Evolutionary conservation across 2,888 invertebrate genomes (phyloP), one percentile per base, ranked within the genome.

Genomic region (Drosophila longiperda): DNA sequence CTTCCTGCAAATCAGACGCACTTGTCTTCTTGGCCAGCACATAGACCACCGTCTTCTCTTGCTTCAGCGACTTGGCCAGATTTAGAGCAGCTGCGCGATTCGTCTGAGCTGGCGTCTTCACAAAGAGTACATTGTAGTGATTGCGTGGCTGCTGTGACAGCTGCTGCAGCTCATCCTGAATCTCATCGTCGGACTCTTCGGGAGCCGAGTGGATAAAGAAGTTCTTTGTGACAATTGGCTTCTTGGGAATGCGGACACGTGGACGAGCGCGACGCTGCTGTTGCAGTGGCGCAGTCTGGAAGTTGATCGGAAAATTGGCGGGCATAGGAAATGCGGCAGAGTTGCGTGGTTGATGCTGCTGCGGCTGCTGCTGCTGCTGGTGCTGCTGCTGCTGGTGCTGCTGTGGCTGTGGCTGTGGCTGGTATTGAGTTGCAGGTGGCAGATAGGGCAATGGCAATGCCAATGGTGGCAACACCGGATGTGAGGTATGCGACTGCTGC

Each of bases 21-120:
- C 91, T 82, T 0, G 92, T 91, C 81, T 93, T 93, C 87, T 93
- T 93, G 53, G 91, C 88, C 78, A 93, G 82, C 61, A 93, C 93
- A 80, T 93, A 93, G 34, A 93, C 93, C 38, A 93, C 92, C 1
- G 93, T 93, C 83, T 93, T 93, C 77, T 93, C 93, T 76, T 93
- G 91, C 58, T 91, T 92, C 65, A 92, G 74, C 0, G 90, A 80
- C 73, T 91, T 90, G 77, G 90, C 92, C 52, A 92, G 81, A 63
- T 91, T 91, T 29, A 92, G 75, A 9, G 92, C 92, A 12, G 92
- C 85, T 0, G 89, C 90, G 29, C 90, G 90, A 66, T 90, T 90
- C 9, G 92, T 91, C 70, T 92, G 92, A 0, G 90, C 79, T 33
- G 93, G 93, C 0, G 93, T 90, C 87, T 92, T 93, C 3, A 93